These are phyloP conservation scores for Caenorhabditis latens DNA, from an alignment of 1,140 invertebrate genomes.

Conservation along the genomic window DNA sequence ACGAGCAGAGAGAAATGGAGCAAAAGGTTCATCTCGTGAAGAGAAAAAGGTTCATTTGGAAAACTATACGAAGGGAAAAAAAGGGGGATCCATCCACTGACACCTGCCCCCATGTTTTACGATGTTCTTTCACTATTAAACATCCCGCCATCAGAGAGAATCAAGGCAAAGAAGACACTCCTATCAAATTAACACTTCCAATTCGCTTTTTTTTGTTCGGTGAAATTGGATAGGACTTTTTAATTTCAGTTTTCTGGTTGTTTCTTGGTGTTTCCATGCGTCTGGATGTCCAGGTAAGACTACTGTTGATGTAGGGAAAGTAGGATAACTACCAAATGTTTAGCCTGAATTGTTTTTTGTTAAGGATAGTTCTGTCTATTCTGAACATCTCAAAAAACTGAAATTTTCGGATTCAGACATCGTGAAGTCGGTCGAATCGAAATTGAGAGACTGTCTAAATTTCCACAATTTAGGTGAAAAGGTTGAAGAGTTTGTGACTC, in stretches of 20 bases:
- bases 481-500: not conserved
- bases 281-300: too few relatives aligned
- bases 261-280: too few relatives aligned
- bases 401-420: too few relatives aligned
- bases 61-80: not conserved
- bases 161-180: not conserved
- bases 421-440: too few relatives aligned
- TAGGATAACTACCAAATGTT: too few relatives aligned
- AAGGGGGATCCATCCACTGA: not conserved
- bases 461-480: too few relatives aligned
- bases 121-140: conserved; percentile 37
- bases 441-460: too few relatives aligned
- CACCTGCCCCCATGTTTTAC: not conserved
- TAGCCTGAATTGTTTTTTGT: too few relatives aligned
- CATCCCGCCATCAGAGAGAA: not conserved
- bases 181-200: conserved; percentile 49
- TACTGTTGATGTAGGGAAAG: too few relatives aligned
- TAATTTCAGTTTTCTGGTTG: too few relatives aligned
- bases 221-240: not conserved
- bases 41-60: not conserved
- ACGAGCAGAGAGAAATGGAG: not conserved
- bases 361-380: too few relatives aligned
- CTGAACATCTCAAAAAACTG: too few relatives aligned
- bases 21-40: not conserved
- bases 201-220: not conserved